phyloP scores from a whole-genome alignment of 2,888 invertebrate genomes.

The Phoronis australis region DNA sequence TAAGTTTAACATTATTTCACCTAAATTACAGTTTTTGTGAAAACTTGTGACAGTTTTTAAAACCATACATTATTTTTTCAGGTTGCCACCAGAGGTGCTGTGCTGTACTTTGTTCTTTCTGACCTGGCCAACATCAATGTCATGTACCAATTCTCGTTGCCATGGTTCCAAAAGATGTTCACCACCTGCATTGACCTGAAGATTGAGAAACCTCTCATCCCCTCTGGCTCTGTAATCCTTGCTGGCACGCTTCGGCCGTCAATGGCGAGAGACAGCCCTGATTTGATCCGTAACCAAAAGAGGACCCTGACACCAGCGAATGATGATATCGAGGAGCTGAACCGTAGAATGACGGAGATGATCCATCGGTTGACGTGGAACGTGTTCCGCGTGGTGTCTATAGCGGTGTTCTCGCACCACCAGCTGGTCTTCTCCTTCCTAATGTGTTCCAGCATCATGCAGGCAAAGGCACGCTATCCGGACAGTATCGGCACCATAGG shows the following conservation, averaged over 20 bases:
- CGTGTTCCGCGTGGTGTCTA: conserved; percentile 47
- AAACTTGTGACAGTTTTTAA: not conserved
- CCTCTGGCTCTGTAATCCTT: conserved; percentile 2
- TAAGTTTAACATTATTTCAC: not conserved
- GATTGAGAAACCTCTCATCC: conserved; percentile 5
- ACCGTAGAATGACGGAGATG: conserved; percentile 12
- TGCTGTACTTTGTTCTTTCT: conserved; percentile 50
- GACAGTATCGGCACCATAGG: conserved; percentile 23
- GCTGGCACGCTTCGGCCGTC: conserved; percentile 8
- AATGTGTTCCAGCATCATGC: conserved; percentile 45
- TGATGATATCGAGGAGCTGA: not conserved
- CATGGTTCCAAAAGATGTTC: conserved; percentile 51
- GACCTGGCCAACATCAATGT: conserved; percentile 47
- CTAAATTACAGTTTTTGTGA: not conserved
- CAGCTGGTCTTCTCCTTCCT: conserved; percentile 51
- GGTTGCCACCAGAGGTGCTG: conserved; percentile 51
- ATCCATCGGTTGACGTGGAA: conserved; percentile 35
- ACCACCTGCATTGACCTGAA: conserved; percentile 33
- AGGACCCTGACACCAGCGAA: not conserved
- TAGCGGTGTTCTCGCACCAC: conserved; percentile 48
- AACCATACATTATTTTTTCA: conserved; percentile 14
- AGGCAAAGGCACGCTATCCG: conserved; percentile 24
- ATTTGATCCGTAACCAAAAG: not conserved
- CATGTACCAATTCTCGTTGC: conserved; percentile 53
- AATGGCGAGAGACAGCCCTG: not conserved